These are phyloP conservation scores for Taphrorychus bicolor DNA, from an alignment of 2,888 invertebrate species.

Conservation along the genomic window DNA sequence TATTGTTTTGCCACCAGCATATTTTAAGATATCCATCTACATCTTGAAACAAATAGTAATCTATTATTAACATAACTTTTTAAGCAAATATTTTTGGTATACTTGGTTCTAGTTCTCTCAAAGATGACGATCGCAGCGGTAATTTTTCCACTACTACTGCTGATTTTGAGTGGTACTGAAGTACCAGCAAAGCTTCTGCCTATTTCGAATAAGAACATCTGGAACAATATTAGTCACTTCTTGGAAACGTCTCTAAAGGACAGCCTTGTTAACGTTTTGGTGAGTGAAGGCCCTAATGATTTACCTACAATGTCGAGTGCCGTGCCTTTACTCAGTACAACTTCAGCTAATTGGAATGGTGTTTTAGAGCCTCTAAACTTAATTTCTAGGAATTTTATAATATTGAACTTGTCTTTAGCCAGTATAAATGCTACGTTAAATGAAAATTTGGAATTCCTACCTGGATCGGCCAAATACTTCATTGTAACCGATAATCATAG, in stretches of 20 bases:
- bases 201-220: no score
- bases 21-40: no score
- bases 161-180: no score
- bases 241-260: not conserved
- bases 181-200: no score
- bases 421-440: not conserved
- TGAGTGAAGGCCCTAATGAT: not conserved
- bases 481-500: slow-evolving; percentile 1
- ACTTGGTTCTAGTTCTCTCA: no score
- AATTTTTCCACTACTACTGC: no score
- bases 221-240: no score
- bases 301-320: not conserved
- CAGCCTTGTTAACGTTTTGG: not conserved
- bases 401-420: not conserved
- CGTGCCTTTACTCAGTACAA: not conserved
- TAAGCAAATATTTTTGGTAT: no score
- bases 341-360: not conserved
- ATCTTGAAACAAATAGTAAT: no score
- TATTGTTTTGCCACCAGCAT: no score
- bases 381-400: not conserved
- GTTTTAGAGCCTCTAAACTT: not conserved
- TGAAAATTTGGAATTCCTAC: not conserved
- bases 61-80: no score
- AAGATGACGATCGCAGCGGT: no score
- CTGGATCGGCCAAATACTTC: slow-evolving; percentile 5